These are phyloP conservation scores for Drosophila pallidifrons DNA, from an alignment of 1,140 invertebrate genomes.

Conservation along the genomic window DNA sequence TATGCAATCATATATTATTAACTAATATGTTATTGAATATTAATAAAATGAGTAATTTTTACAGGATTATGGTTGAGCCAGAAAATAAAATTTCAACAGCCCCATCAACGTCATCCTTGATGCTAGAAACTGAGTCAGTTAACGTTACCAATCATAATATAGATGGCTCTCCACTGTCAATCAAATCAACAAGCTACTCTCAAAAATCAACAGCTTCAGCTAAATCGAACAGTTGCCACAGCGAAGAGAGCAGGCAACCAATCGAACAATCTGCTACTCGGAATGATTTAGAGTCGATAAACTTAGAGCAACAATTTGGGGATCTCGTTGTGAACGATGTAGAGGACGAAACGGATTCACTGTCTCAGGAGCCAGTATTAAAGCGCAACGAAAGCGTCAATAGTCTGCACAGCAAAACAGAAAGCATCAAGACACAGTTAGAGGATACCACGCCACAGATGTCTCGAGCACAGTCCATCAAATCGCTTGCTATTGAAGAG, in stretches of 20 bases:
- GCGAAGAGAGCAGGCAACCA: not conserved
- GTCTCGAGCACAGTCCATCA: constrained; percentile 72
- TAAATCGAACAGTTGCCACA: constrained; percentile 49
- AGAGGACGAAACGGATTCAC: constrained; percentile 40
- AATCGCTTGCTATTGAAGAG: constrained; percentile 77
- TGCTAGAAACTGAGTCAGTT: not conserved
- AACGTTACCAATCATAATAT: not conserved
- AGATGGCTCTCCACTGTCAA: constrained; percentile 60
- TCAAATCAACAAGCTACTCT: constrained; percentile 74
- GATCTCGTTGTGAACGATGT: constrained; percentile 60
- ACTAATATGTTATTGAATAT: not conserved
- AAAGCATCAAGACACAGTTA: constrained; percentile 77
- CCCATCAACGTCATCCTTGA: not conserved
- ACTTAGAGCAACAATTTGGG: constrained; percentile 45
- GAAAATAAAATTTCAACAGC: not conserved
- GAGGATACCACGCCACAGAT: constrained; percentile 72
- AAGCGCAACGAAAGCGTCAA: constrained; percentile 68
- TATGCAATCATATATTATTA: not conserved
- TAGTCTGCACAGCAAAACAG: constrained; percentile 75
- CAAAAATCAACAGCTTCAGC: constrained; percentile 80
- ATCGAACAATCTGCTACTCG: not conserved
- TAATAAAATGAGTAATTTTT: not conserved
- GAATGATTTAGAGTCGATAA: not conserved
- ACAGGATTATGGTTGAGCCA: constrained; percentile 9
- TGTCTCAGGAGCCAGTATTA: constrained; percentile 23